These are phyloP conservation scores for Drosophila paulistorum DNA, from an alignment of 1,140 invertebrate genomes.

Conservation along the genomic window DNA sequence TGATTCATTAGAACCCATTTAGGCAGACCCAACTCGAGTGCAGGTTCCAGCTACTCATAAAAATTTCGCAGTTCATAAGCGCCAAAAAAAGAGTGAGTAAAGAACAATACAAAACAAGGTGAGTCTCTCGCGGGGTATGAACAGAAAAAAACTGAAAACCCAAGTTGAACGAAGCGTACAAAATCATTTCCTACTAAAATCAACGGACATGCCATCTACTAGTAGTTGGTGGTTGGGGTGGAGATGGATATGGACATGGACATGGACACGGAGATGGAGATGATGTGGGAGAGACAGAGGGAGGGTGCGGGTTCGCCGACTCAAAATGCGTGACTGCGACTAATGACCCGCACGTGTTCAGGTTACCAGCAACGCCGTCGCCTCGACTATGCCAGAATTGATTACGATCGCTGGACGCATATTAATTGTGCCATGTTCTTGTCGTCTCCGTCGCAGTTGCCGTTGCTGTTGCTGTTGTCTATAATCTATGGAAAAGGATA, in stretches of 20 bases:
- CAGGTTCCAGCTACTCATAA: constrained; percentile 76
- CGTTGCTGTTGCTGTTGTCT: neutral
- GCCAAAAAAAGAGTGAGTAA: constrained; percentile 52
- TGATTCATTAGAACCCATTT: constrained; percentile 76
- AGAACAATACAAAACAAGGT: constrained; percentile 18
- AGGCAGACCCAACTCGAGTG: constrained; percentile 47
- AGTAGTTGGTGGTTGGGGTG: constrained; percentile 20
- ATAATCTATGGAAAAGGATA: constrained; percentile 62
- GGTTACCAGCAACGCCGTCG: constrained; percentile 39
- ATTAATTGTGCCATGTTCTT: constrained; percentile 71
- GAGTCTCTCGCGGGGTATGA: constrained; percentile 11
- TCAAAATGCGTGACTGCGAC: constrained; percentile 81
- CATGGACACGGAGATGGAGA: constrained; percentile 37
- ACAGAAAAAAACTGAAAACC: constrained; percentile 34
- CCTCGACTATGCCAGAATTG: constrained; percentile 72
- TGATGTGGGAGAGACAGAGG: constrained; percentile 36
- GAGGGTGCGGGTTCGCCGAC: constrained; percentile 38
- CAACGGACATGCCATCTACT: constrained; percentile 60
- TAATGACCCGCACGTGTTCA: constrained; percentile 80
- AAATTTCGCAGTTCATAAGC: constrained; percentile 77
- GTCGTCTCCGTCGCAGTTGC: neutral
- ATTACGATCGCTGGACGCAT: constrained; percentile 81
- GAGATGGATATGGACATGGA: constrained; percentile 34
- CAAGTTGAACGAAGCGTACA: constrained; percentile 78
- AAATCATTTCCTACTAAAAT: constrained; percentile 81